These are phyloP conservation scores for Odocoileus hemionus DNA, from an alignment of 2,113 vertebrate genomes.

Conservation along the genomic window DNA sequence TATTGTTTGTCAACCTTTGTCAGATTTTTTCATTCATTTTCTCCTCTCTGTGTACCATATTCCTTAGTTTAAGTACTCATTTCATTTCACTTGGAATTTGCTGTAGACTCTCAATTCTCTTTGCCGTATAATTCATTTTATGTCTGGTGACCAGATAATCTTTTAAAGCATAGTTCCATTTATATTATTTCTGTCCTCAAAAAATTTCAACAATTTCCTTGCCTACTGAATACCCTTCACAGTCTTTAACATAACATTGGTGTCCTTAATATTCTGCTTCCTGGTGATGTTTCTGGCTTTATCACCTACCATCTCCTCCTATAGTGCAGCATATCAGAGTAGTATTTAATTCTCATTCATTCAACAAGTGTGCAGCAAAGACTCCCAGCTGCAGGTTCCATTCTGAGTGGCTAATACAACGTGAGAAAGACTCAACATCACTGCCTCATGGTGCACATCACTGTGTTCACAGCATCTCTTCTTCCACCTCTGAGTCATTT, in stretches of 20 bases:
- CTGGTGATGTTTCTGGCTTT: neutral
- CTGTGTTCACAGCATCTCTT: neutral
- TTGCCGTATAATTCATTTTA: neutral
- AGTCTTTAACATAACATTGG: neutral
- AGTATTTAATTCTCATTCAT: neutral
- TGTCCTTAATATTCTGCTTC: neutral
- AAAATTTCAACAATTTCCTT: neutral
- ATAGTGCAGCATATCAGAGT: neutral
- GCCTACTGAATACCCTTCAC: neutral
- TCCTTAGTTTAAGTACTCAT: neutral
- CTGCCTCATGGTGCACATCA: fast-evolving
- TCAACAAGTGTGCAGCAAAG: neutral
- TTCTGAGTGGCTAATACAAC: neutral
- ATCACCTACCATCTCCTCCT: neutral
- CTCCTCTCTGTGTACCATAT: neutral
- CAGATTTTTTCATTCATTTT: neutral
- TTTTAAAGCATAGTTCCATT: neutral
- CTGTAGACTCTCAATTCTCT: neutral
- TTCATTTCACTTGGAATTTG: neutral
- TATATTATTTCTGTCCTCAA: neutral
- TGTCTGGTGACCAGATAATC: neutral
- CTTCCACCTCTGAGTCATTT: neutral
- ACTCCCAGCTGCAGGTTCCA: neutral
- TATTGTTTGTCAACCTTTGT: neutral
- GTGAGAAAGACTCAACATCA: neutral